Evolutionary conservation across 2,888 invertebrate genomes (phyloP).

Genomic region (Leucophenga montana): DNA sequence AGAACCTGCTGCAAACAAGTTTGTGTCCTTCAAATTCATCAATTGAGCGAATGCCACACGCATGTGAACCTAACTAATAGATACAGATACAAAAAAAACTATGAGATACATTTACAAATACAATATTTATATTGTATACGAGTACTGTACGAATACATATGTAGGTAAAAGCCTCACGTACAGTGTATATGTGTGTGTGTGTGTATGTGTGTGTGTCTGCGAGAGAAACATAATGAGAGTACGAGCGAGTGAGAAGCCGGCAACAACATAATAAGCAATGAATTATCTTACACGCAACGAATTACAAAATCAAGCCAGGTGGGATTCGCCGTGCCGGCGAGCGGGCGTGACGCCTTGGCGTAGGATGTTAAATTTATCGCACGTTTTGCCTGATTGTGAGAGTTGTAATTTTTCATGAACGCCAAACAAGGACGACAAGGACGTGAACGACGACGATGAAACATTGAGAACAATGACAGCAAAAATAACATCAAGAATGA

Average conservation of each 20-base stretch:
- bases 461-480: background rate
- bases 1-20: too few species aligned
- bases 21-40: too few species aligned
- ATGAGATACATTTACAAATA: too few species aligned
- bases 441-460: background rate
- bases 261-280: constrained; percentile 65
- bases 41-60: too few species aligned
- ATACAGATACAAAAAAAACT: too few species aligned
- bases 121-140: too few species aligned
- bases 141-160: too few species aligned
- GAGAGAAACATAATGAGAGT: background rate
- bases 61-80: too few species aligned
- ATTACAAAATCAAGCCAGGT: constrained; percentile 58
- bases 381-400: constrained; percentile 62
- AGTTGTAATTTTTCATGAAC: constrained; percentile 63
- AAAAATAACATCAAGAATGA: constrained; percentile 20
- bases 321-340: background rate
- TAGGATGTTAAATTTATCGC: constrained; percentile 57
- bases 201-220: background rate
- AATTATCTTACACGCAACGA: constrained; percentile 67
- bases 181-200: background rate
- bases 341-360: background rate
- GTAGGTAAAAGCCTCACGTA: too few species aligned
- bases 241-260: too few species aligned
- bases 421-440: constrained; percentile 11